Conservation (phyloP, 2,888 invertebrate genomes). For the Coelinius sp. region DNA sequence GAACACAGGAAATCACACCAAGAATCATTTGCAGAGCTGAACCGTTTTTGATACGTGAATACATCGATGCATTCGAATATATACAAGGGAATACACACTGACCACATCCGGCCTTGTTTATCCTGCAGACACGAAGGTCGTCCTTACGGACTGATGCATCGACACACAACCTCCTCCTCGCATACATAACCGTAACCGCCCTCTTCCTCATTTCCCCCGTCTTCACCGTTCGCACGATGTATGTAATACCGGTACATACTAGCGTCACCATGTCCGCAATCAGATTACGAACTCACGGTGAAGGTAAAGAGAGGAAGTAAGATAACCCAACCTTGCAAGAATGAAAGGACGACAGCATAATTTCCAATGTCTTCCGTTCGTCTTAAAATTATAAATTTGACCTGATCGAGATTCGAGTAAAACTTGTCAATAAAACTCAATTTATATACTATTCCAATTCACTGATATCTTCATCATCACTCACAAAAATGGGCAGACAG, state of each 20-base stretch:
- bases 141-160: slow-evolving; percentile 14
- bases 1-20: no score
- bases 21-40: no score
- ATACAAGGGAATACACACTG: slow-evolving; percentile 20
- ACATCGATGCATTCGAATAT: no score
- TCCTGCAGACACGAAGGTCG: slow-evolving; percentile 31
- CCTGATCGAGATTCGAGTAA: no score
- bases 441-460: no score
- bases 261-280: neutral
- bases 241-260: neutral
- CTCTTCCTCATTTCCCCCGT: neutral
- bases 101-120: slow-evolving; percentile 46
- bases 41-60: no score
- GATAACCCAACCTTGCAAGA: slow-evolving; percentile 3
- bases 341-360: neutral
- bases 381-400: no score
- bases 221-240: no score
- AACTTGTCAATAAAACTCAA: no score
- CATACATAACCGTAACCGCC: slow-evolving; percentile 14
- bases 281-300: neutral
- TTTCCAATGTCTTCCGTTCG: neutral
- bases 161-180: slow-evolving; percentile 3
- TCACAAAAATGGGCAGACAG: no score
- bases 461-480: no score
- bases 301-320: slow-evolving; percentile 10